Evolutionary conservation across 2,888 invertebrate genomes (phyloP).

Genomic region (Boloria selene): DNA sequence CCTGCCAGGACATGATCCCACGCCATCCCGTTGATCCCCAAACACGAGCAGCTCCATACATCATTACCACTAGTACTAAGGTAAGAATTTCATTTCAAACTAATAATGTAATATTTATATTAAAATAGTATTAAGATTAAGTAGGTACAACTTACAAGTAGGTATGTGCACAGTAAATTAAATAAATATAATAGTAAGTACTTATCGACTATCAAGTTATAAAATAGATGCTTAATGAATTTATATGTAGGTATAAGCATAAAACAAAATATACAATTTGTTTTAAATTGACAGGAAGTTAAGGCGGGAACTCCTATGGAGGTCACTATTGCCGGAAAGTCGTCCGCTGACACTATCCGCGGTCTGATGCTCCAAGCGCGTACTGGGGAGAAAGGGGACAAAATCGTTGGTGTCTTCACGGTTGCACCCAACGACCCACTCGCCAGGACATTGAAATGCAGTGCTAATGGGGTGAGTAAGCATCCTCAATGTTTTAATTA

Average conservation of each 20-base stretch:
- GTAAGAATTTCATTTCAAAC: conserved; percentile 43
- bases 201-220: too few relatives aligned
- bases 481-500: neutral
- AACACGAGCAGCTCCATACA: conserved; percentile 82
- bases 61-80: conserved; percentile 71
- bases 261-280: neutral
- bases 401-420: conserved; percentile 85
- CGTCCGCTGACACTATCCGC: conserved; percentile 77
- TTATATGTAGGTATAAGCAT: neutral
- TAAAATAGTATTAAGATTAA: too few relatives aligned
- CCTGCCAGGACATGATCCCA: conserved; percentile 86
- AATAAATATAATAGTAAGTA: too few relatives aligned
- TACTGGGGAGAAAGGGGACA: conserved; percentile 78
- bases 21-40: conserved; percentile 84
- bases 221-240: too few relatives aligned
- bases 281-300: conserved; percentile 50
- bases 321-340: conserved; percentile 78
- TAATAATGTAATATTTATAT: too few relatives aligned
- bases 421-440: conserved; percentile 73
- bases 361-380: conserved; percentile 87
- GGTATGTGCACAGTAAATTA: too few relatives aligned
- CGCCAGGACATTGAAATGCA: conserved; percentile 81
- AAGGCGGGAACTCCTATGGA: conserved; percentile 73
- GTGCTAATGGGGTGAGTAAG: conserved; percentile 75
- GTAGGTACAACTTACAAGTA: too few relatives aligned